Conservation (phyloP, 2,113 vertebrate genomes). For the Sardina pilchardus region DNA sequence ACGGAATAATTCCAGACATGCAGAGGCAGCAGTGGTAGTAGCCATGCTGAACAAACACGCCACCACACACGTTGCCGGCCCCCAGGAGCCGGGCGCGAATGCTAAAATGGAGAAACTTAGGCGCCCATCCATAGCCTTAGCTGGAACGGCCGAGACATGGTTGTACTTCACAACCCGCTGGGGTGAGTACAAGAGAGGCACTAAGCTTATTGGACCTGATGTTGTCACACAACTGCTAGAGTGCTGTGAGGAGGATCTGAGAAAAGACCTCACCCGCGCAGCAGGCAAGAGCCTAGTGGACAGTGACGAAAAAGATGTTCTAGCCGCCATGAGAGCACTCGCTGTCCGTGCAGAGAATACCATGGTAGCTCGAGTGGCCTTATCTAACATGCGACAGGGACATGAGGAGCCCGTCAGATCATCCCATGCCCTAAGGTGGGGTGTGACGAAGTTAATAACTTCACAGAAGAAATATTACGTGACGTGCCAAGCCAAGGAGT, state of each 20-base stretch:
- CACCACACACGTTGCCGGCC: not conserved
- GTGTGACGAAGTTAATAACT: no score
- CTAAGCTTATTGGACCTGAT: not conserved
- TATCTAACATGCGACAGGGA: no score
- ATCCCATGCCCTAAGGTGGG: no score
- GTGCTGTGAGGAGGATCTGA: not conserved
- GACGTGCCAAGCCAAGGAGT: no score
- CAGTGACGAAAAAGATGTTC: not conserved
- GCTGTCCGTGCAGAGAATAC: no score
- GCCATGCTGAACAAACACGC: conserved; percentile 15
- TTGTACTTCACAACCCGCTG: conserved; percentile 9
- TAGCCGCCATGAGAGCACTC: no score
- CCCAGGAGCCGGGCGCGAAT: not conserved
- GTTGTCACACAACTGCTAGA: not conserved
- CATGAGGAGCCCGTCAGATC: not conserved
- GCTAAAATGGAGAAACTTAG: conserved; percentile 8
- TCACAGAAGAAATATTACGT: no score
- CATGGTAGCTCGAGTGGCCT: no score
- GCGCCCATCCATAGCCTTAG: conserved; percentile 4
- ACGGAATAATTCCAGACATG: conserved; percentile 10
- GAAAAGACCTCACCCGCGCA: not conserved
- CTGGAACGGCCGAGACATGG: not conserved
- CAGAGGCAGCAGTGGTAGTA: conserved; percentile 6
- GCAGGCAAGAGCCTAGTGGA: no score
- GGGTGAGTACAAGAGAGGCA: conserved; percentile 18